These are phyloP conservation scores for Zeus faber DNA, from an alignment of 2,113 vertebrate genomes.

Conservation along the genomic window DNA sequence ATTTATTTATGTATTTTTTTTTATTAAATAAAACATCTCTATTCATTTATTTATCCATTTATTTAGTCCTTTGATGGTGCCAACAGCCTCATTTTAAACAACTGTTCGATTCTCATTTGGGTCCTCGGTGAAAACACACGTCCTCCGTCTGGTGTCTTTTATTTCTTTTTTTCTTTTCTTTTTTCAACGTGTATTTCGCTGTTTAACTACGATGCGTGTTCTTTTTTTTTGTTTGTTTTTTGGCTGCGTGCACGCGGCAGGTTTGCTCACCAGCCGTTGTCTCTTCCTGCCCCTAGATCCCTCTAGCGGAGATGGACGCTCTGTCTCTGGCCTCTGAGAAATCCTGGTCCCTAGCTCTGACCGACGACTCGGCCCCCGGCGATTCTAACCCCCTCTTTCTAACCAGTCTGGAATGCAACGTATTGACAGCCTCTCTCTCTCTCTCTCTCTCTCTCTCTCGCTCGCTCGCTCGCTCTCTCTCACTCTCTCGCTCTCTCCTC, in stretches of 20 bases:
- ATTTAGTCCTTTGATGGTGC: too few species aligned
- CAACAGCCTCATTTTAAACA: too few species aligned
- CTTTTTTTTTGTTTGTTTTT: constrained; percentile 41
- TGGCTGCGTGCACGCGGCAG: too few species aligned
- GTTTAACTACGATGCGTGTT: too few species aligned
- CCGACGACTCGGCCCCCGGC: constrained; percentile 92
- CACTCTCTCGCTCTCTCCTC: constrained; percentile 27
- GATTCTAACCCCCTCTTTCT: constrained; percentile 93
- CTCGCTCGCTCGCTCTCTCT: constrained; percentile 34
- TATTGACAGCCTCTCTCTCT: constrained; percentile 81
- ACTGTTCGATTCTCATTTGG: not conserved
- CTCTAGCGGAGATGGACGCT: constrained; percentile 99
- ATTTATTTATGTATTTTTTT: too few species aligned
- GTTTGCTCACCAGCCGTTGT: constrained; percentile 86
- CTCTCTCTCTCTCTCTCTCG: constrained; percentile 54
- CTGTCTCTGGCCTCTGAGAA: constrained; percentile 98
- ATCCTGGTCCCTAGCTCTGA: constrained; percentile 98
- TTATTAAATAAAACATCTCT: too few species aligned
- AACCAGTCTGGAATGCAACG: constrained; percentile 95
- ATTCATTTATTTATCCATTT: too few species aligned
- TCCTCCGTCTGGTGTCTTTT: not conserved
- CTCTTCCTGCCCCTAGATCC: constrained; percentile 94
- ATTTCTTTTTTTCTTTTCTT: too few species aligned
- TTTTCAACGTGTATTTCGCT: too few species aligned
- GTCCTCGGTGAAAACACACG: not conserved